Base-by-base conservation (phyloP, 2,888 invertebrate species). In the Blera fallax region DNA sequence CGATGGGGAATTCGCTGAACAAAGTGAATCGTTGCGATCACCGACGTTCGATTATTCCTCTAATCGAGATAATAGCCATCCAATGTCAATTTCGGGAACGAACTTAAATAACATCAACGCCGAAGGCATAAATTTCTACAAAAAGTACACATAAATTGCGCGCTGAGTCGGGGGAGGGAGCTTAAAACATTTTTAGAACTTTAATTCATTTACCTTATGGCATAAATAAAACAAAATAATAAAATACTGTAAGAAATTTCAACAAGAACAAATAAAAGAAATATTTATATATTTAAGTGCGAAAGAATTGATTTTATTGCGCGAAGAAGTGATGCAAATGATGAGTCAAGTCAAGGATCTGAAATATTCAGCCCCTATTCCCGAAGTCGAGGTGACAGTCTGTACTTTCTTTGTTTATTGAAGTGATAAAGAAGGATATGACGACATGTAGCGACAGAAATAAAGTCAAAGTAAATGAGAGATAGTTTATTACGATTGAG, bases 121-220 rank as follows among this genome's bases (percentile, higher is more conserved):
- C 32, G 85, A 85, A 6, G 72, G 85, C 24, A 77, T 60, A 32
- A 82, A 45, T 62, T 76, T 78, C 14, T 87, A 77, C 56, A 87
- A 87, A 73, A 87, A 87, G 69, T 87, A 81, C 78, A 87, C 87
- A 54, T 87, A 87, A 79, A 48, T 37, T 60, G 43, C 60, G 45
- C 62, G 69, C 34, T 40, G 54, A 48, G 14, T 10, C 50, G 29
- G 32, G 58, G 16, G 72, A 79, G 37, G 64, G 45, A 65, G 72
- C 64, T 72, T 79, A 34, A 72, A 40, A 54, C 48, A 69, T 62
- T 64, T 58, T 64, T 70, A 60, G 62, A 69, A 54, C 14, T 21
- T 64, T 16, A 40, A 80, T 74, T 73, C 65, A 58, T 72, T 65
- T 80, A 84, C 52, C 60, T 80, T 60, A 76, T 72, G 76, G 70